Evolutionary conservation across 2,113 vertebrate genomes (phyloP).

Genomic region (Podarcis muralis): DNA sequence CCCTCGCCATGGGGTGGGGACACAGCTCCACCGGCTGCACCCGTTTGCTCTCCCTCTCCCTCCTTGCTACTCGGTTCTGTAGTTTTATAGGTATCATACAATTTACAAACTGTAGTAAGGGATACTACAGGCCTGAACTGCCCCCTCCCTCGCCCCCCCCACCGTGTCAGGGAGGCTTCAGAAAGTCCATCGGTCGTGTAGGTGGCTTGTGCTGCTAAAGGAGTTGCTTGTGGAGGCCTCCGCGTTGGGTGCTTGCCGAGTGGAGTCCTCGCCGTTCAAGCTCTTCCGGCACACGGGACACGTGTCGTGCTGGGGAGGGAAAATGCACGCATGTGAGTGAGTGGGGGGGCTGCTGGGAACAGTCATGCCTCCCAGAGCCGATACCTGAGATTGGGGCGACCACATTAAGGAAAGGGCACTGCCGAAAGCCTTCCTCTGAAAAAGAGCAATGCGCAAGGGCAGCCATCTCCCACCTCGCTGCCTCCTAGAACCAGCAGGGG

Average conservation of each 20-base stretch:
- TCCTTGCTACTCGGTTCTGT: neutral
- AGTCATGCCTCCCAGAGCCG: too few species aligned
- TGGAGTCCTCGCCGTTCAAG: conserved; percentile 90
- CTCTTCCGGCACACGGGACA: conserved; percentile 98
- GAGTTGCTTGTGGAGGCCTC: conserved; percentile 72
- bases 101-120: conserved; percentile 50
- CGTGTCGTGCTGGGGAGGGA: conserved; percentile 87
- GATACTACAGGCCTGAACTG: conserved; percentile 18
- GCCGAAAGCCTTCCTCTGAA: too few species aligned
- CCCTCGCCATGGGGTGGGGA: neutral
- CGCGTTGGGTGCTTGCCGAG: conserved; percentile 77
- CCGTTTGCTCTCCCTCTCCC: conserved; percentile 31
- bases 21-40: conserved; percentile 7
- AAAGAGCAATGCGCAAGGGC: too few species aligned
- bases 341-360: too few species aligned
- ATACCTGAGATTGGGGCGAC: neutral
- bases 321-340: accelerated
- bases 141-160: neutral
- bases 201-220: conserved; percentile 82
- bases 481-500: too few species aligned
- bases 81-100: conserved; percentile 53
- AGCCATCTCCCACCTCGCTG: too few species aligned
- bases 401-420: neutral
- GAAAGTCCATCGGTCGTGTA: conserved; percentile 94
- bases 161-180: conserved; percentile 66